Conservation (phyloP, 2,113 vertebrate species). For the Phalacrocorax carbo region DNA sequence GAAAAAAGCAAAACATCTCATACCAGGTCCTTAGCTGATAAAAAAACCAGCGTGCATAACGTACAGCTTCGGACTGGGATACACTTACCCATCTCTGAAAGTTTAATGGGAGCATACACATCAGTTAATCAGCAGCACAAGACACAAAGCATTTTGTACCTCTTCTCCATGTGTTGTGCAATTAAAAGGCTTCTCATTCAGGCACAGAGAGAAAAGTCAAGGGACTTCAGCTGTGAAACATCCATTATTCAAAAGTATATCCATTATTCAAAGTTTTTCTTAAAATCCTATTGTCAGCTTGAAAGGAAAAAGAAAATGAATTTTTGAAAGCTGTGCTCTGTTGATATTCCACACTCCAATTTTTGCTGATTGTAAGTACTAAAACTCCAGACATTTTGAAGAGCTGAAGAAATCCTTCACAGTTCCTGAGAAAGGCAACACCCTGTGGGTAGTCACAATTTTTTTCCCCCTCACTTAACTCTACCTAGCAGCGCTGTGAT, state of each 20-base stretch:
- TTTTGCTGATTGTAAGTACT: conserved; percentile 31
- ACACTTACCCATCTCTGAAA: conserved; percentile 34
- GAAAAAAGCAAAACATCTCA: neutral
- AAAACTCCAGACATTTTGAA: conserved; percentile 28
- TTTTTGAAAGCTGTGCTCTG: conserved; percentile 41
- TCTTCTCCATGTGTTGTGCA: conserved; percentile 23
- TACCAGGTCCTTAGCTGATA: neutral
- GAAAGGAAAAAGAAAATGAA: conserved; percentile 53
- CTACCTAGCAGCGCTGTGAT: neutral
- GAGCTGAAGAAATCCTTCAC: neutral
- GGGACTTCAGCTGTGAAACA: conserved; percentile 29
- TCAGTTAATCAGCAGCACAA: conserved; percentile 33
- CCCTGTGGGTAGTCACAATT: neutral
- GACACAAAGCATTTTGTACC: conserved; percentile 47
- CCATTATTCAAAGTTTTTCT: conserved; percentile 66
- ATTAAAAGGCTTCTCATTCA: conserved; percentile 62
- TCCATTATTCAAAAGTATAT: conserved; percentile 69
- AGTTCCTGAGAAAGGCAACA: neutral
- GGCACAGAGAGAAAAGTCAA: conserved; percentile 49
- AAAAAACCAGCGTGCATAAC: neutral
- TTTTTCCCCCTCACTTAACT: neutral
- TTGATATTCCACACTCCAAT: conserved; percentile 37
- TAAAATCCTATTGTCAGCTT: conserved; percentile 60
- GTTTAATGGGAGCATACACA: conserved; percentile 34
- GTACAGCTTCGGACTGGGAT: neutral